Evolutionary conservation across 2,888 invertebrate genomes (phyloP), one percentile per base, ranked within the genome.

Genomic region (Globia sparganii): DNA sequence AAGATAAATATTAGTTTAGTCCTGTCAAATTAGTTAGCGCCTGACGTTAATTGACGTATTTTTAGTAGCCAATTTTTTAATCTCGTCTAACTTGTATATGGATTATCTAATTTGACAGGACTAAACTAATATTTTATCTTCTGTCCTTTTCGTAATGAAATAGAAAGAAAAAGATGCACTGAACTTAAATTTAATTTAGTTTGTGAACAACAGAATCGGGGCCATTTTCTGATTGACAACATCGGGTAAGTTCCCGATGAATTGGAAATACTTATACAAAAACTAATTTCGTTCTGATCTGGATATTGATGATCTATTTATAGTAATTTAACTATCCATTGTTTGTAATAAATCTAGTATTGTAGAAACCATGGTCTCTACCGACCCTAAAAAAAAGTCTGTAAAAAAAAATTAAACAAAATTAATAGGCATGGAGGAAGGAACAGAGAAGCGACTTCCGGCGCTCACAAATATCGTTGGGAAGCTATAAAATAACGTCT

Each of bases 401-500:
- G 25, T 34, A 31, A 46, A 40, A 13, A 31, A 46, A 4, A 8
- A 9, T 31, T 11, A 65, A 65, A 31, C 5, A 69, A 61, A 66
- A 78, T 34, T 61, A 62, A 62, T 62, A 61, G 40, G 28, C 31
- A 37, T n/a, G 40, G 25, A 59, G 68, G 69, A 72, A 72, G 69
- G 61, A 72, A 72, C 58, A 74, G 40, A 59, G 62, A 64, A 28
- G 49, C 58, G 59, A 70, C 86, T 83, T 86, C 84, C 83, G 86
- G 18, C 65, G 71, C 49, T 61, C 56, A 61, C 58, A 68, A 72
- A 69, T 73, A 64, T 56, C 49, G 13, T n/a, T 37, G 21, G 28
- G 25, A 78, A 86, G 74, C 72, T 72, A 73, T 81, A 78, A 80
- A 82, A 64, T 75, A 67, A 70, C 74, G 64, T 77, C 75, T 76